These are phyloP conservation scores for Cheirogaleus medius DNA, from an alignment of 2,113 vertebrate genomes.

Conservation along the genomic window DNA sequence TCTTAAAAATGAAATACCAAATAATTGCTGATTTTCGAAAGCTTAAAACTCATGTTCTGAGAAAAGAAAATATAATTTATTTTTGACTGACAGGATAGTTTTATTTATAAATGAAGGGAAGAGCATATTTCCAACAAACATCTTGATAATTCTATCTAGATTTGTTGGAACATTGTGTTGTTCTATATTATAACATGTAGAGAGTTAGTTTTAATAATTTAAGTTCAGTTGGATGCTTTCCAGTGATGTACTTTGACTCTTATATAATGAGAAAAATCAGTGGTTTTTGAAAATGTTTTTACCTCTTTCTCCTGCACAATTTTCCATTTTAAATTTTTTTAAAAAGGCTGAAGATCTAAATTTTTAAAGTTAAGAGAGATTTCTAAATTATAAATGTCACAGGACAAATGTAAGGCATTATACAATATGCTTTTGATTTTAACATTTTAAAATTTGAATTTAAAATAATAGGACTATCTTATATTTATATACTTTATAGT, in stretches of 20 bases:
- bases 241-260: background rate
- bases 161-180: slow-evolving; percentile 15
- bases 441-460: background rate
- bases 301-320: background rate
- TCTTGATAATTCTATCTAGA: background rate
- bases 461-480: background rate
- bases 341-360: background rate
- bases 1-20: background rate
- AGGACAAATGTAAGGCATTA: background rate
- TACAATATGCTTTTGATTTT: background rate
- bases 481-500: background rate
- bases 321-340: background rate
- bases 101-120: slow-evolving; percentile 44
- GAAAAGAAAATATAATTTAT: slow-evolving; percentile 16
- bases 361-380: background rate
- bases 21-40: background rate
- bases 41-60: background rate
- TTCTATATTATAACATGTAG: background rate
- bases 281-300: background rate
- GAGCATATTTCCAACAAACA: background rate
- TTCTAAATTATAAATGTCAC: background rate
- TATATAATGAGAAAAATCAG: background rate
- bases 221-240: slow-evolving; percentile 36
- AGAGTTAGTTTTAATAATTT: background rate
- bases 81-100: background rate